Base-by-base conservation (phyloP, 1,140 invertebrate species). In the Orussus abietinus region DNA sequence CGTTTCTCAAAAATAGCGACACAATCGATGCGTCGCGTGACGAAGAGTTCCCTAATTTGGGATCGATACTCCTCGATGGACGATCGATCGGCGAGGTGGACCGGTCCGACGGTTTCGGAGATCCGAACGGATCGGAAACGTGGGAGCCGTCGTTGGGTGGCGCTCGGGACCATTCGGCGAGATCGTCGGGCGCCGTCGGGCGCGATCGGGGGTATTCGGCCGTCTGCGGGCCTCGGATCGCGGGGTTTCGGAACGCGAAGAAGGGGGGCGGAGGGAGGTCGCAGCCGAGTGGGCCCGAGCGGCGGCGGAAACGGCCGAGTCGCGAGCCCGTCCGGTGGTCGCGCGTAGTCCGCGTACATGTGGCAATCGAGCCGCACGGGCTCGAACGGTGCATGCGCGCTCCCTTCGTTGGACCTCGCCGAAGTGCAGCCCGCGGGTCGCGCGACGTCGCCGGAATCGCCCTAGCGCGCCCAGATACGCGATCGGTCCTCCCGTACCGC, bases 291-390 rank as follows among this genome's bases (percentile, higher is more conserved):
- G 18, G 12, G 25, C 47, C 34, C 61, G 50, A 58, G 42, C 21
- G 22, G 7, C n/a, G 11, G 36, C 62, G 62, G 42, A 51, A 33
- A 37, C 34, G 31, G 13, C 50, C 59, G 60, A 66, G 30, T 22
- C 41, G 14, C 26, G 29, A 26, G 37, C 39, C 52, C 49, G 54
- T 35, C 39, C 55, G 38, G 41, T 50, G 49, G 39, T 48, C 44
- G 48, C 46, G 45, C 53, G 46, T 58, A 58, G 59, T 59, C 60
- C 49, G 55, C 62, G 65, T 69, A 65, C 62, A 66, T 69, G 65
- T 69, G 64, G 64, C 64, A 66, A 63, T 66, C 57, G 58, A 60
- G 62, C 61, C 59, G 61, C 57, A 63, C 59, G 52, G 59, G n/a
- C n/a, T n/a, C n/a, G n/a, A n/a, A n/a, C n/a, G 2, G 25, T n/a